Evolutionary conservation across 2,797 vertebrate species (phyloP).

Genomic region (Tapera naevia): DNA sequence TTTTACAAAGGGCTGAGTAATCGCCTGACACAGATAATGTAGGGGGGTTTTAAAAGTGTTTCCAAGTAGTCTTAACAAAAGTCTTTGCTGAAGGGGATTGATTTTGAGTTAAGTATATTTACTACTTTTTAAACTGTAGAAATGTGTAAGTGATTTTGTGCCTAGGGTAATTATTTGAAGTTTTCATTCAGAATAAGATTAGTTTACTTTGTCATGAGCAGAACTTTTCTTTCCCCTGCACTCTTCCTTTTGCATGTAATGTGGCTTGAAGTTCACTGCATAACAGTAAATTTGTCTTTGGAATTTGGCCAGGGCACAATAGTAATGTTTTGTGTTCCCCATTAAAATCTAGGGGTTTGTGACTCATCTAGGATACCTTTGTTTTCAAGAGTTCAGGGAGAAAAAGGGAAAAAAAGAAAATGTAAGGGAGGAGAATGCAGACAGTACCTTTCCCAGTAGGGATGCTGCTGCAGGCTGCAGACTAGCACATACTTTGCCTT

Average conservation of each 20-base stretch:
- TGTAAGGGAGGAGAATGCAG: neutral
- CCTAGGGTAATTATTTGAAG: neutral
- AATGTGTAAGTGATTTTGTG: neutral
- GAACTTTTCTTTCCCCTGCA: conserved; percentile 18
- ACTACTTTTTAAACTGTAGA: neutral
- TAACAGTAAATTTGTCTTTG: conserved; percentile 52
- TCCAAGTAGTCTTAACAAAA: neutral
- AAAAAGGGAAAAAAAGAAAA: neutral
- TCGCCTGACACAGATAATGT: neutral
- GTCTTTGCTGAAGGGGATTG: neutral
- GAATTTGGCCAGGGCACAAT: conserved; percentile 47
- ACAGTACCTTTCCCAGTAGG: conserved; percentile 66
- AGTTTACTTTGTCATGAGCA: neutral
- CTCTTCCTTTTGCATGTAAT: neutral
- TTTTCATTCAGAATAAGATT: neutral
- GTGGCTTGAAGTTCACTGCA: conserved; percentile 44
- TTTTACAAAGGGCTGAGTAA: neutral
- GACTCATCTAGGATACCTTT: conserved; percentile 54
- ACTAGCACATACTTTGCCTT: conserved; percentile 21
- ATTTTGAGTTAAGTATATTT: neutral
- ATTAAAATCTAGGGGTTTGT: conserved; percentile 59
- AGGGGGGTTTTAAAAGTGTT: neutral
- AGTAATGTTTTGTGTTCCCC: conserved; percentile 59
- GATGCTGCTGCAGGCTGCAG: conserved; percentile 22
- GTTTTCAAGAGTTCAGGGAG: conserved; percentile 44